Percentiles rank a stretch among this genome's conserved stretches.
Conservation (phyloP, 2,888 invertebrate genomes). For the Aleiodes testaceus region DNA sequence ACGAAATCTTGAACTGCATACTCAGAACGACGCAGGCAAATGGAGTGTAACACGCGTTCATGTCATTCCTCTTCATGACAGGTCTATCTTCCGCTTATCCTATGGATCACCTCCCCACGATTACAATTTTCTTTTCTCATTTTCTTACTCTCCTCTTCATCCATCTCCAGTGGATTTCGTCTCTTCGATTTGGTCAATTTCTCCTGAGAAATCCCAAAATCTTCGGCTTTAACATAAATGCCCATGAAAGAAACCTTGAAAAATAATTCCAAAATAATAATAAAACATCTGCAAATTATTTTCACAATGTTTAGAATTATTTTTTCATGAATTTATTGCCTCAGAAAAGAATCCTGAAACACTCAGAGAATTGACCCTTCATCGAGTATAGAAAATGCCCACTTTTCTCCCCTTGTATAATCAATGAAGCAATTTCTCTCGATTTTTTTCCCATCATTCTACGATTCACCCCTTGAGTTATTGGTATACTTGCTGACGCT, state of each 20-base stretch:
- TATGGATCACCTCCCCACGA: constrained; percentile 50
- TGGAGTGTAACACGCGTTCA: constrained; percentile 58
- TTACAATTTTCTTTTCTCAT: constrained; percentile 49
- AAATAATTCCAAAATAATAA: too few species aligned
- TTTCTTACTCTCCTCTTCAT: constrained; percentile 16
- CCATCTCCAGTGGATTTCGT: constrained; percentile 9
- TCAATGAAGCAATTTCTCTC: constrained; percentile 42
- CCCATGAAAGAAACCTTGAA: background rate
- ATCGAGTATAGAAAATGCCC: background rate
- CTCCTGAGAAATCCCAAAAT: constrained; percentile 62
- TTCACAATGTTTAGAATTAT: too few species aligned
- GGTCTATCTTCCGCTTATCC: constrained; percentile 66
- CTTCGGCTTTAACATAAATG: constrained; percentile 51
- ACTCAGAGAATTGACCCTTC: background rate
- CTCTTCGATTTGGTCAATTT: constrained; percentile 56
- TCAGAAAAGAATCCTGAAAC: constrained; percentile 16
- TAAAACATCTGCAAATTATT: too few species aligned
- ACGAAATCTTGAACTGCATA: constrained; percentile 13
- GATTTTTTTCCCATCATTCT: constrained; percentile 31
- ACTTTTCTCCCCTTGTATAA: constrained; percentile 19
- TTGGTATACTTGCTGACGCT: constrained; percentile 35
- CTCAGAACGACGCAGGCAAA: constrained; percentile 19
- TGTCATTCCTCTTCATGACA: constrained; percentile 69
- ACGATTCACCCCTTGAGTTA: constrained; percentile 23
- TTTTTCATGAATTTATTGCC: background rate